Base-by-base conservation (phyloP, 1,140 invertebrate genomes). In the Monochamus saltuarius region DNA sequence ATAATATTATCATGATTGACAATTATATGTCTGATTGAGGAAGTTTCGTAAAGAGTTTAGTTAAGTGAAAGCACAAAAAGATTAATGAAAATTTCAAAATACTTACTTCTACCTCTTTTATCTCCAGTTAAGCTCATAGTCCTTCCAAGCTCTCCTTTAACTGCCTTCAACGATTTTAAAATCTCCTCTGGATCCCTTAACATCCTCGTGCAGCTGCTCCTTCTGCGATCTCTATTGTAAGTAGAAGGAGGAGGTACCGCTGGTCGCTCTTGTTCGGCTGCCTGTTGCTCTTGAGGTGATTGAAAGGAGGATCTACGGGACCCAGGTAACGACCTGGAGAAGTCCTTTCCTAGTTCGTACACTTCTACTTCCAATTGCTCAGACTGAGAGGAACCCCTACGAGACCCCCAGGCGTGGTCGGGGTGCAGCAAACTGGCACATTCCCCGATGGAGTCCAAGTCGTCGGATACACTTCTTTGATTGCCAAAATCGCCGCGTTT, bases 341-440 rank as follows among this genome's bases (percentile, higher is more conserved):
- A 92, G 77, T 92, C 90, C 74, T 90, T 89, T 51, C 83, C 88
- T 13, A 92, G 81, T 75, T 92, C 89, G 72, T 92, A 92, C 0
- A 90, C 88, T 72, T 94, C 90, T 19, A 90, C 86, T 73, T 93
- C 90, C 16, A 92, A 79, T 47, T 89, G 89, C 69, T 92, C 90
- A 0, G 90, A 92, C 70, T 92, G 90, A 29, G 89, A 91, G 9
- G 90, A 92, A 17, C 91, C 90, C 36, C 90, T 83, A 51, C 90
- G 78, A 0, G 89, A 91, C 43, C 86, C 87, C 83, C 86, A 92
- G 0, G 90, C 90, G 71, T 91, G 87, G 77, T 94, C 90, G 0
- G 90, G 91, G 78, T 93, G 91, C 9, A 92, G 78, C 56, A 91
- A 81, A 45, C 86, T 87, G 0, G 84, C 82, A 47, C 85, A 85